These are phyloP conservation scores for Axea sp. DNA, from an alignment of 2,888 invertebrate genomes.

Conservation along the genomic window DNA sequence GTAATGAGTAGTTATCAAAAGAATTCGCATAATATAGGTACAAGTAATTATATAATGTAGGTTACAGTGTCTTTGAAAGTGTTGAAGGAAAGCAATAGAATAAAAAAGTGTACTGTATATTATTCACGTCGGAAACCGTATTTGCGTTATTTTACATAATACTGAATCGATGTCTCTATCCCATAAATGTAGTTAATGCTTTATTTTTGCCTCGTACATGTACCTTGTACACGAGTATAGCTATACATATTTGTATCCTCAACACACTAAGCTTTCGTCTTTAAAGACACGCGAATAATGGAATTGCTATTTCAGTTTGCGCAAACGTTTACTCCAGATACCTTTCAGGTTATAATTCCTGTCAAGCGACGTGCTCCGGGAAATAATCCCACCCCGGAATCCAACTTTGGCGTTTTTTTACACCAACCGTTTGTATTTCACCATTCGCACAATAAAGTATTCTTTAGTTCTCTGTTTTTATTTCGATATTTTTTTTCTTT, in stretches of 20 bases:
- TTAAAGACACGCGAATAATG: slow-evolving; percentile 70
- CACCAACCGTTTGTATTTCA: slow-evolving; percentile 52
- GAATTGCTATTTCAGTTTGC: slow-evolving; percentile 68
- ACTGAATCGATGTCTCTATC: slow-evolving; percentile 37
- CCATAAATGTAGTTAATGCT: slow-evolving; percentile 14
- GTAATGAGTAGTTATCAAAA: no score
- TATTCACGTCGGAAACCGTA: slow-evolving; percentile 23
- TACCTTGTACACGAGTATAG: slow-evolving; percentile 22
- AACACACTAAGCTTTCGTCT: slow-evolving; percentile 56
- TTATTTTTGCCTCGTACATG: slow-evolving; percentile 28
- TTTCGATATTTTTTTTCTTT: slow-evolving; percentile 18
- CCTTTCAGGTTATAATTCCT: slow-evolving; percentile 67
- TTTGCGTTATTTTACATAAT: slow-evolving; percentile 44
- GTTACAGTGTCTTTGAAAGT: slow-evolving; percentile 15
- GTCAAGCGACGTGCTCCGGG: slow-evolving; percentile 58
- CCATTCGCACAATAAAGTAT: slow-evolving; percentile 47
- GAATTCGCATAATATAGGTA: slow-evolving; percentile 13
- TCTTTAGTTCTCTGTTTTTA: slow-evolving; percentile 18
- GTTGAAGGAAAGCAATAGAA: slow-evolving; percentile 19
- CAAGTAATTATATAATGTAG: slow-evolving; percentile 32
- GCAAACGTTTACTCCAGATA: slow-evolving; percentile 68
- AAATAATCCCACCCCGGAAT: slow-evolving; percentile 22
- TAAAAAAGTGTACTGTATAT: slow-evolving; percentile 9
- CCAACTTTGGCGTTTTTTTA: slow-evolving; percentile 26
- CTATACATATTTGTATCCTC: slow-evolving; percentile 57